Base-by-base conservation (phyloP, 2,888 invertebrate species). In the Notodonta ziczac region DNA sequence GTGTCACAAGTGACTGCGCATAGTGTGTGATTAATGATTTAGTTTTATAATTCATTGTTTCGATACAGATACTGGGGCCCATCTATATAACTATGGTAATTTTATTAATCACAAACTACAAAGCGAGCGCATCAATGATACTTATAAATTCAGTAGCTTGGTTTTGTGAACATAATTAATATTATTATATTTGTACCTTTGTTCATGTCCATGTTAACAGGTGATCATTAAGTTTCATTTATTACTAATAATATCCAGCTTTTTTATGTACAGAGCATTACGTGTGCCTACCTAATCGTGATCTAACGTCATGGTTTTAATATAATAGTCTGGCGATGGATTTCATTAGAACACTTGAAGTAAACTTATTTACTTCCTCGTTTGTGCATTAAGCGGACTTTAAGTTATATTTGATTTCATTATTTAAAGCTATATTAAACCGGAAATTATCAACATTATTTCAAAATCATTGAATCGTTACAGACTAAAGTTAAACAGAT, bases 361-460 rank as follows among this genome's bases (percentile, higher is more conserved):
- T 42, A 12, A 8, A 44, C 13, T n/a, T n/a, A n/a, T n/a, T 46
- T 16, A 50, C 16, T 50, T 50, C 50, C 50, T 50, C 1, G 50
- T 46, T n/a, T 13, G 5, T 50, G 16, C 14, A 50, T 50, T 50
- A 50, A 16, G 16, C 16, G 1, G 16, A 9, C 50, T 50, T 2
- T 16, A 50, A 12, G 1, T 2, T 24, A 24, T 24, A 50, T 46
- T 3, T 5, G 9, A 8, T 42, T 53, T 35, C 0, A 12, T 56
- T 53, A 58, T 46, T 32, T 54, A 44, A 24, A 54, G 7, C 24
- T 16, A 48, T 5, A 24, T 10, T 46, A n/a, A 42, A 16, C 58
- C 59, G 59, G 59, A 59, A 53, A 13, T 55, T 14, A 50, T 53
- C 44, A 40, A 53, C n/a, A 46, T 24, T 24, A 58, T 24, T 24